A percentile compares a stretch with the other conserved stretches of the same genome.
These are phyloP conservation scores for Tretioscincus oriximinensis DNA, from an alignment of 2,113 vertebrate genomes.

Conservation along the genomic window DNA sequence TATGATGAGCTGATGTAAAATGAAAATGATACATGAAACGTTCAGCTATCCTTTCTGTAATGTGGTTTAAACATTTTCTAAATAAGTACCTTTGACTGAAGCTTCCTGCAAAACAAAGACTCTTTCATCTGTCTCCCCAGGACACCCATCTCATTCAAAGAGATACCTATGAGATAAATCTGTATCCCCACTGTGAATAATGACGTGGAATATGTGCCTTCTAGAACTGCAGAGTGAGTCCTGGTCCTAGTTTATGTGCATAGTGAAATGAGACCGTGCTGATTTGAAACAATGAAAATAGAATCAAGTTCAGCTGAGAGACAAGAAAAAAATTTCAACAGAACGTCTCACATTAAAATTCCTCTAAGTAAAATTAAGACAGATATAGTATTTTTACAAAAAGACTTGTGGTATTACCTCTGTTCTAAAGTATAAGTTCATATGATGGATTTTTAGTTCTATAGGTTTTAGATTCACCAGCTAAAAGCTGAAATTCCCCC, in stretches of 20 bases:
- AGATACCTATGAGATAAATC: background rate
- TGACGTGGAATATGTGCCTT: background rate
- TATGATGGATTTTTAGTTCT: no score
- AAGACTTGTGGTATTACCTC: no score
- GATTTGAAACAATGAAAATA: background rate
- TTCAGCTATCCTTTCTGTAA: background rate
- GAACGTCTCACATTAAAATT: background rate
- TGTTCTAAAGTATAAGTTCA: no score
- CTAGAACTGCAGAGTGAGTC: background rate
- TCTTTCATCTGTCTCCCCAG: conserved; percentile 3
- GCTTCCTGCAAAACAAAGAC: background rate
- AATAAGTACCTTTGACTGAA: background rate
- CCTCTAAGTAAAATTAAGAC: background rate
- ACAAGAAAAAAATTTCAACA: background rate
- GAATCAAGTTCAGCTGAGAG: background rate
- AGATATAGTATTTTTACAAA: background rate
- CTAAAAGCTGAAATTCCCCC: background rate
- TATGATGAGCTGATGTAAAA: background rate
- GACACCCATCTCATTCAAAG: background rate
- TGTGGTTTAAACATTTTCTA: background rate
- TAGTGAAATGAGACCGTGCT: background rate
- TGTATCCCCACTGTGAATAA: conserved; percentile 7
- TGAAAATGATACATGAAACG: conserved; percentile 5
- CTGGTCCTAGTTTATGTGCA: background rate
- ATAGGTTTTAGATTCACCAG: background rate